Conservation (phyloP, 2,113 vertebrate species). For the Tiliqua scincoides region DNA sequence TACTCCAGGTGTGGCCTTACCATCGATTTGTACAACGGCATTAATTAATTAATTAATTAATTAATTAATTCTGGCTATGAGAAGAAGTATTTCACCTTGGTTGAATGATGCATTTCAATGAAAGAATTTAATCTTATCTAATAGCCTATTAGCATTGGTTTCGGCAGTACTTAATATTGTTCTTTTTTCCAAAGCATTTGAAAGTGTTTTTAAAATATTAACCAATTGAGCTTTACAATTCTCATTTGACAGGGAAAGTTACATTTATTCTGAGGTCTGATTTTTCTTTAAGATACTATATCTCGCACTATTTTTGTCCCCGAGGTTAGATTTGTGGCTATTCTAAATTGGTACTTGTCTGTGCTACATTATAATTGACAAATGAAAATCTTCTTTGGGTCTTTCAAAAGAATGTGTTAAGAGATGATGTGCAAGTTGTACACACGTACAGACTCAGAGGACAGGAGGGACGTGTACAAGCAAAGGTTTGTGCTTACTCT, state of each 20-base stretch:
- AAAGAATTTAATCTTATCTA: accelerated
- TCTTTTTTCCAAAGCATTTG: conserved; percentile 33
- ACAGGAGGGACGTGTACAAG: not conserved
- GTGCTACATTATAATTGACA: not conserved
- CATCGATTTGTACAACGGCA: too few species aligned
- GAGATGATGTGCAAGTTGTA: not conserved
- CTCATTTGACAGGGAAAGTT: not conserved
- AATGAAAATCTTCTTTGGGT: not conserved
- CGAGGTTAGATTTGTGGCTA: not conserved
- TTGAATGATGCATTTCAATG: not conserved
- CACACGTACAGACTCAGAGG: not conserved
- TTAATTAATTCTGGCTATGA: not conserved
- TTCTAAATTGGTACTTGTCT: not conserved
- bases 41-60: too few species aligned
- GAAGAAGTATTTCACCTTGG: not conserved
- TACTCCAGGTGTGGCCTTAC: too few species aligned
- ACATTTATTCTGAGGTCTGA: not conserved
- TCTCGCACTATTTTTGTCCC: not conserved
- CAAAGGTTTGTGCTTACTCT: not conserved
- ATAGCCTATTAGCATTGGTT: conserved; percentile 24
- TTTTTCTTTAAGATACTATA: not conserved
- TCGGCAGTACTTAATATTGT: conserved; percentile 19
- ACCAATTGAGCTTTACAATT: conserved; percentile 36
- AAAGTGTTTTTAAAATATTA: conserved; percentile 7
- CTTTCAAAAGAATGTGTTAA: not conserved